A percentile compares a stretch with the other conserved stretches of the same genome.
These are phyloP conservation scores for Centruroides vittatus DNA, from an alignment of 1,140 invertebrate genomes.

Conservation along the genomic window DNA sequence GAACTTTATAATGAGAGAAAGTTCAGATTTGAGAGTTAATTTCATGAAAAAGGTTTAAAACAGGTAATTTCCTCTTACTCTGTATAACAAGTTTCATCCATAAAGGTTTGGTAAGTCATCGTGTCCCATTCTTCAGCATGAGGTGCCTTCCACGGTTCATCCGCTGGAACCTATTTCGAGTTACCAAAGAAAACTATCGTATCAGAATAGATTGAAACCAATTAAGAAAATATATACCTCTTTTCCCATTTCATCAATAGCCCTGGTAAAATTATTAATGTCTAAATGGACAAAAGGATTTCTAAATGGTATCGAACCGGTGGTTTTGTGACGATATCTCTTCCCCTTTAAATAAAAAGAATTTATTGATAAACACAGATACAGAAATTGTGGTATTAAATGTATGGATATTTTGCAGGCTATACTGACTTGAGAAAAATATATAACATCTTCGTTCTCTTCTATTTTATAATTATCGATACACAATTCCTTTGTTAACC, in stretches of 20 bases:
- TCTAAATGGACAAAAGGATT: constrained; percentile 9
- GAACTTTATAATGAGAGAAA: too few species aligned
- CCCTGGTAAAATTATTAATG: constrained; percentile 17
- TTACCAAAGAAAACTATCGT: too few species aligned
- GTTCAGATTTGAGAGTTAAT: too few species aligned
- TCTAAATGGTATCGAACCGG: too few species aligned
- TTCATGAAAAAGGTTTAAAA: too few species aligned
- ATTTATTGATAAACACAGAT: too few species aligned
- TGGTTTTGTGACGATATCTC: too few species aligned
- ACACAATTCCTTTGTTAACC: constrained; percentile 26
- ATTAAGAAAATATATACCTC: constrained; percentile 8
- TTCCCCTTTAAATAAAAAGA: too few species aligned
- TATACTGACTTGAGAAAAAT: constrained; percentile 17
- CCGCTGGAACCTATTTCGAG: constrained; percentile 23
- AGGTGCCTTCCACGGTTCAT: constrained; percentile 29
- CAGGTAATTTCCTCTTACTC: constrained; percentile 18
- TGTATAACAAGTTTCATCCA: constrained; percentile 27
- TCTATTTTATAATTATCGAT: constrained; percentile 26
- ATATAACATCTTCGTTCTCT: constrained; percentile 14
- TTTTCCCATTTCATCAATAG: constrained; percentile 22
- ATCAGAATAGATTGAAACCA: too few species aligned
- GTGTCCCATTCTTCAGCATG: constrained; percentile 30
- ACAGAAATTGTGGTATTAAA: too few species aligned
- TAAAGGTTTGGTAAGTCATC: constrained; percentile 28
- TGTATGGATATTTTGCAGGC: too few species aligned